Evolutionary conservation across 1,140 invertebrate species (phyloP).

Genomic region (Sycobia sp.): DNA sequence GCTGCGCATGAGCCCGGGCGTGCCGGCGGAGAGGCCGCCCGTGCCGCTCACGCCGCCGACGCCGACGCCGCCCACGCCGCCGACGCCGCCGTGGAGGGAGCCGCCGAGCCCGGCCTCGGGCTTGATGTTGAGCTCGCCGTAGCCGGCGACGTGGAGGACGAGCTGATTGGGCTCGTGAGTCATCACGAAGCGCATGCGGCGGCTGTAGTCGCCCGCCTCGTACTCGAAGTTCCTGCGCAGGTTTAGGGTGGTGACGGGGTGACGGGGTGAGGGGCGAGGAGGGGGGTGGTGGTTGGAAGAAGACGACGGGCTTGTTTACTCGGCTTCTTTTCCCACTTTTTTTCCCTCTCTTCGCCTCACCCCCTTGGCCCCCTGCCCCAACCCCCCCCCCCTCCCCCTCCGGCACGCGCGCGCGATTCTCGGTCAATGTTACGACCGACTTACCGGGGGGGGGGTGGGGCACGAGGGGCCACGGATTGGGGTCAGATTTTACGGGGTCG

Average conservation of each 20-base stretch:
- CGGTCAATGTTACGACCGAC: too few species aligned
- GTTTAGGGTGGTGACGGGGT: not conserved
- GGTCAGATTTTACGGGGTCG: too few species aligned
- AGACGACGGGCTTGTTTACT: too few species aligned
- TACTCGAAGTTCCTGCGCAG: conserved; percentile 87
- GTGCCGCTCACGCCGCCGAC: conserved; percentile 60
- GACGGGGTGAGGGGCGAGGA: too few species aligned
- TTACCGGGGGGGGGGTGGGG: too few species aligned
- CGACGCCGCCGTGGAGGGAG: conserved; percentile 66
- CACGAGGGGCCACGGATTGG: too few species aligned
- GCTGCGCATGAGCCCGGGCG: conserved; percentile 83
- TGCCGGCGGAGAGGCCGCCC: conserved; percentile 68
- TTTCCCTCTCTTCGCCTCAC: too few species aligned
- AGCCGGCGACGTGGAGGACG: conserved; percentile 81
- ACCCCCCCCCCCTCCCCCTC: too few species aligned
- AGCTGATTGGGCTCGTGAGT: conserved; percentile 88
- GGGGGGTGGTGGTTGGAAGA: too few species aligned
- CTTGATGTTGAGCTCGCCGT: conserved; percentile 85
- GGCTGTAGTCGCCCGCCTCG: conserved; percentile 85
- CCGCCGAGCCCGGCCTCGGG: conserved; percentile 61
- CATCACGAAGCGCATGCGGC: conserved; percentile 83
- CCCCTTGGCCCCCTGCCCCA: too few species aligned
- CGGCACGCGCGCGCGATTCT: too few species aligned
- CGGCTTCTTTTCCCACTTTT: too few species aligned
- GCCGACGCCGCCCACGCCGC: conserved; percentile 61